phyloP scores from a whole-genome alignment of 64 coral and sea anemone genomes.

The Dendronephthya gigantea region DNA sequence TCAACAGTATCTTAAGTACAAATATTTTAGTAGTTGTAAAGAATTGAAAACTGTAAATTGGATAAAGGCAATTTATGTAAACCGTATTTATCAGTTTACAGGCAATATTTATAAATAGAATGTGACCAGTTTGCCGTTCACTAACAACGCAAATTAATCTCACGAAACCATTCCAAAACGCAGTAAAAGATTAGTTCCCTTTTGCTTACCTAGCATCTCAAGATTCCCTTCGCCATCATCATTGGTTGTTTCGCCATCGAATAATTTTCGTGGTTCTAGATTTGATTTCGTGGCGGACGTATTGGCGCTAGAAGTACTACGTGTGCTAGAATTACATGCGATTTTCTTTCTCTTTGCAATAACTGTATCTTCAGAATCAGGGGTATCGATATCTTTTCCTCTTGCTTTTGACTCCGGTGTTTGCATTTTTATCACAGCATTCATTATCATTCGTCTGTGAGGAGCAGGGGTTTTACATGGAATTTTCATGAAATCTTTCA shows the following conservation, averaged over 20 bases:
- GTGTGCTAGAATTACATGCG: neutral
- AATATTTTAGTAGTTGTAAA: too few species aligned
- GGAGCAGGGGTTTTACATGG: too few species aligned
- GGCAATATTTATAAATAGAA: too few species aligned
- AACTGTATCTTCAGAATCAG: neutral
- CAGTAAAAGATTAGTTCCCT: neutral
- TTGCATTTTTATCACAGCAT: conserved; percentile 9
- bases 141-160: too few species aligned
- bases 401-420: neutral
- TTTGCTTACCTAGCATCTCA: neutral
- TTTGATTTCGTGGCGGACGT: neutral
- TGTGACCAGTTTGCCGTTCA: too few species aligned
- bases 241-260: neutral
- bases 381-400: neutral
- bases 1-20: conserved; percentile 4
- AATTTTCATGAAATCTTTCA: too few species aligned
- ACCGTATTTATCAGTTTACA: neutral
- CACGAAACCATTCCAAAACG: too few species aligned
- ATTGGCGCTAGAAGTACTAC: too few species aligned
- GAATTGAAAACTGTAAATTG: neutral
- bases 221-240: neutral
- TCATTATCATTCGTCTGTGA: too few species aligned
- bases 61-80: neutral
- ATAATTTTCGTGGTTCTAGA: neutral
- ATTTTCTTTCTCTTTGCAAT: neutral